Conservation (phyloP, 2,888 invertebrate species). For the Ichneumoninae sp. region DNA sequence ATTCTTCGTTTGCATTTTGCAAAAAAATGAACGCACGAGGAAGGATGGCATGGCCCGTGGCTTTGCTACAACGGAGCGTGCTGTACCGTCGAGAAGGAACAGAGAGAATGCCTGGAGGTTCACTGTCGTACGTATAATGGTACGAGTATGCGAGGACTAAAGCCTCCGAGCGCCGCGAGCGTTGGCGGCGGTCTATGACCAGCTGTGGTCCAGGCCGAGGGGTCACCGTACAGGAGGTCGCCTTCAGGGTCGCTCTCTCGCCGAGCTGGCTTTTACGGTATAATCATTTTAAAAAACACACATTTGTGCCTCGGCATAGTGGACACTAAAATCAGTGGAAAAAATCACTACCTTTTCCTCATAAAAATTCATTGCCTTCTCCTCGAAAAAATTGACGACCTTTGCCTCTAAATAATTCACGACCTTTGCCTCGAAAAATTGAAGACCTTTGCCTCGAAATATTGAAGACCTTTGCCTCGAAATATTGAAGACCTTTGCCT, state of each 20-base stretch:
- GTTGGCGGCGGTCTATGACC: slow-evolving; percentile 60
- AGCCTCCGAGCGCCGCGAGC: slow-evolving; percentile 50
- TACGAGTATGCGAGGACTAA: slow-evolving; percentile 31
- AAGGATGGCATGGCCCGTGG: neutral
- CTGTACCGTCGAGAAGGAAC: slow-evolving; percentile 16
- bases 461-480: too few species aligned
- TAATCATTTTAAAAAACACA: slow-evolving; percentile 53
- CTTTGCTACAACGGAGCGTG: slow-evolving; percentile 11
- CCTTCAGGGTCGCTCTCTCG: slow-evolving; percentile 71
- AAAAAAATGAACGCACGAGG: slow-evolving; percentile 6
- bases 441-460: too few species aligned
- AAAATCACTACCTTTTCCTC: neutral
- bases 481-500: too few species aligned
- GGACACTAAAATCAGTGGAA: slow-evolving; percentile 10
- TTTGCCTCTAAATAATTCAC: too few species aligned
- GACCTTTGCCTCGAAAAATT: too few species aligned
- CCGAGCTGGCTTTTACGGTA: slow-evolving; percentile 70
- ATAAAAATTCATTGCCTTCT: too few species aligned
- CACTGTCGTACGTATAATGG: slow-evolving; percentile 33
- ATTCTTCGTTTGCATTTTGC: slow-evolving; percentile 34
- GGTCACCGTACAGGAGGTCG: slow-evolving; percentile 68
- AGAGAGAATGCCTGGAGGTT: slow-evolving; percentile 42
- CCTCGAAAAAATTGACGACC: too few species aligned
- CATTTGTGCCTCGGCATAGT: neutral
- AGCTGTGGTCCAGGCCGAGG: slow-evolving; percentile 52